These are phyloP conservation scores for Peromyscus melanophrys DNA, from an alignment of 2,797 vertebrate species.

Conservation along the genomic window DNA sequence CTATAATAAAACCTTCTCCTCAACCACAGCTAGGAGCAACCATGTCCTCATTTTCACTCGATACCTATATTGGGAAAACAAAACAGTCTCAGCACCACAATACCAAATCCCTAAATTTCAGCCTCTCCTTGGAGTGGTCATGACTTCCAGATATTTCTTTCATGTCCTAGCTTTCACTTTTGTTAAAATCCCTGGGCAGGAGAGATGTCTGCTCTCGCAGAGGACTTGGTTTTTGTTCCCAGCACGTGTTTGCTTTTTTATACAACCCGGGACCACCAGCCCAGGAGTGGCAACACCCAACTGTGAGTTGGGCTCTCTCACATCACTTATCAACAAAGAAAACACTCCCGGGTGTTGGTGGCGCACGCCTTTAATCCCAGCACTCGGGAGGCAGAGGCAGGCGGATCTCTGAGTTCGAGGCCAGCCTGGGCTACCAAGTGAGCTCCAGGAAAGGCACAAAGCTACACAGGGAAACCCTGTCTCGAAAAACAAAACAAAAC, in stretches of 20 bases:
- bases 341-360: no score
- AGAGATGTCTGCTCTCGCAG: not conserved
- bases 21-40: not conserved
- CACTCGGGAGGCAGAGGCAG: no score
- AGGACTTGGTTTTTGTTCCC: not conserved
- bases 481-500: no score
- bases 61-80: not conserved
- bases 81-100: not conserved
- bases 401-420: no score
- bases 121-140: not conserved
- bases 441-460: no score
- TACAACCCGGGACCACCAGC: not conserved
- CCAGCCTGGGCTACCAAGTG: no score
- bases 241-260: not conserved
- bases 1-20: not conserved
- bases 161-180: not conserved
- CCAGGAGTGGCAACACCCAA: no score
- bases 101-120: not conserved
- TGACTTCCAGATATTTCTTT: not conserved
- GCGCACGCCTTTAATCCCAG: no score
- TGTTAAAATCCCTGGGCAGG: no score
- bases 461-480: no score
- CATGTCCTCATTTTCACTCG: not conserved
- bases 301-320: not conserved
- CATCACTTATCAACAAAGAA: not conserved